Conservation (phyloP, 2,888 invertebrate genomes). For the Polyploca ridens region DNA sequence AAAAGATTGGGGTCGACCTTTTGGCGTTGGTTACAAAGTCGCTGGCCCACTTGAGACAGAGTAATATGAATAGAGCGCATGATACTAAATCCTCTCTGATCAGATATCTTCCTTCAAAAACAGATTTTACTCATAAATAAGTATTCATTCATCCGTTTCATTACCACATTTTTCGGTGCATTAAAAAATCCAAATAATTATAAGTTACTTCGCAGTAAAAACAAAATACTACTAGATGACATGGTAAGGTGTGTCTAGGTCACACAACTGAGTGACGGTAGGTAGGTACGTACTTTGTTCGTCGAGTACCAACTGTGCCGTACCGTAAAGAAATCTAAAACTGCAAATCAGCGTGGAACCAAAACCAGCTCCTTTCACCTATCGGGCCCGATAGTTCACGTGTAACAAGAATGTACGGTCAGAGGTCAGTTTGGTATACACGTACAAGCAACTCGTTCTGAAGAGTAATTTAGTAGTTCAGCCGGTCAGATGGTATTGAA, state of each 20-base stretch:
- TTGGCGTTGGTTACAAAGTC: constrained; percentile 46
- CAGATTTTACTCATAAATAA: too few relatives aligned
- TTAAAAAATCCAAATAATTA: too few relatives aligned
- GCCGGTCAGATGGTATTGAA: not conserved
- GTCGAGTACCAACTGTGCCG: constrained; percentile 22
- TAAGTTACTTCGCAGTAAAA: too few relatives aligned
- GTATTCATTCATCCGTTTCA: too few relatives aligned
- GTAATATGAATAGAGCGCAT: not conserved
- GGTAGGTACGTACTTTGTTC: not conserved
- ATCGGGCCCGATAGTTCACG: constrained; percentile 62
- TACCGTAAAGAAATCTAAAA: constrained; percentile 19
- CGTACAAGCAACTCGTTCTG: not conserved
- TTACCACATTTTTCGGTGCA: too few relatives aligned
- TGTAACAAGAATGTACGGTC: constrained; percentile 64
- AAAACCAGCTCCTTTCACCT: constrained; percentile 65
- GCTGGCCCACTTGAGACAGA: constrained; percentile 16
- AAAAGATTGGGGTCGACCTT: constrained; percentile 48
- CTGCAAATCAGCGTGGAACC: constrained; percentile 30
- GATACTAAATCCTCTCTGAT: not conserved
- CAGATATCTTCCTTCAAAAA: too few relatives aligned
- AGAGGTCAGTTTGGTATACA: constrained; percentile 58
- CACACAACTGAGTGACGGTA: not conserved
- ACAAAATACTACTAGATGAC: too few relatives aligned
- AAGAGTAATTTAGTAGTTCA: not conserved
- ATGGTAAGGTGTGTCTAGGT: not conserved